Base-by-base conservation (phyloP, 2,888 invertebrate species). In the Dromius quadrimaculatus region DNA sequence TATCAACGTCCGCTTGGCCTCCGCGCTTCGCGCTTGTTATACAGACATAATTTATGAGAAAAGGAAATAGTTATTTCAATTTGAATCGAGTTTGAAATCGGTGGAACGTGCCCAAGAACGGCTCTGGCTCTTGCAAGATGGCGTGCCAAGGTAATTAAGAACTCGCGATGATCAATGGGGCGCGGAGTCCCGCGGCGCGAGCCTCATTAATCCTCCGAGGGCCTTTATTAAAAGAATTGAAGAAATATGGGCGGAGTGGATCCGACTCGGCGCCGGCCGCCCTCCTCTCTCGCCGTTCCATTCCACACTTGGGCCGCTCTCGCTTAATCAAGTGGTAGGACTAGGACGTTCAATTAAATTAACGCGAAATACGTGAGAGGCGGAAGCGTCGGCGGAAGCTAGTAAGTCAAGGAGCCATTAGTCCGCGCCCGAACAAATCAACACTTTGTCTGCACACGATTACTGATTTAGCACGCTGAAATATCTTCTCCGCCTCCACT, bases 141-240 rank as follows among this genome's bases (percentile, higher is more conserved):
- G 76, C 75, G 74, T 74, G 76, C 75, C 76, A 76, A 75, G 78
- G 79, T 79, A 81, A 81, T 81, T 81, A 80, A 80, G 81, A 79
- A 80, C 79, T 80, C 77, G 72, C 77, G 76, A 79, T 81, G 81
- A 81, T 81, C 81, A 79, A 81, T 80, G 78, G 79, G 78, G 72
- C 73, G 73, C 75, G 74, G 72, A 47, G 75, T 72, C 76, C 76
- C 75, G 75, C 75, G 76, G 75, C 77, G 77, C 74, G 75, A 75
- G 76, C 79, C 80, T 83, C 83, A 82, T 84, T 83, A 83, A 83
- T 83, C 80, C 80, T 75, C 74, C 72, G 74, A 72, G 71, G 78
- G 77, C 79, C 79, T 82, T 84, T 83, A 84, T 84, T 84, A 83
- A 84, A 84, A 84, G 82, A 83, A 83, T 83, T 78, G 81, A 80